Percentiles rank a stretch among this genome's conserved stretches.
phyloP scores from a whole-genome alignment of 2,888 invertebrate genomes.

The Drosophila eohydei region DNA sequence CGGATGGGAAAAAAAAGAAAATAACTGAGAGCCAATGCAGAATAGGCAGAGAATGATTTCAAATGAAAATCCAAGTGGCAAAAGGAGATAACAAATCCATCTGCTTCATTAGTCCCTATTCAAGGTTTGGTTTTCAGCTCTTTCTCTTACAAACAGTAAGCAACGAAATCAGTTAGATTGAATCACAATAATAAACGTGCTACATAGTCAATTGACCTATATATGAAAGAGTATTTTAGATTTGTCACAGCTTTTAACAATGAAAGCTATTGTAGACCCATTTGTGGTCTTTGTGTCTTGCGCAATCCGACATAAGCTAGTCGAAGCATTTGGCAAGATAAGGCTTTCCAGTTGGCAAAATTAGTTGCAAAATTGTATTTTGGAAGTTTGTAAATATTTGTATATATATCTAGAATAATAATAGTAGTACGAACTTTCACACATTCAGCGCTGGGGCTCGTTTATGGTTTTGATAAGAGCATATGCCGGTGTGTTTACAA shows the following conservation, averaged over 20 bases:
- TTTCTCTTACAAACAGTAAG: no score
- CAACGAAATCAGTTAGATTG: no score
- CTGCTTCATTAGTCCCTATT: no score
- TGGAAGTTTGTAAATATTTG: constrained; percentile 16
- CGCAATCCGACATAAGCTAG: constrained; percentile 23
- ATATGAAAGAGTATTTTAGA: neutral
- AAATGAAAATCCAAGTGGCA: no score
- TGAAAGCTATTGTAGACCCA: neutral
- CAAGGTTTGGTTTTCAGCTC: no score
- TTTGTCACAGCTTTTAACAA: neutral
- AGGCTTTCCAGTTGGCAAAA: constrained; percentile 4
- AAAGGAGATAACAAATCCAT: no score
- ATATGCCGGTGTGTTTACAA: constrained; percentile 68
- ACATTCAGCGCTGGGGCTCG: constrained; percentile 4
- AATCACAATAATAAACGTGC: neutral
- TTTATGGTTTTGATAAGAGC: constrained; percentile 54
- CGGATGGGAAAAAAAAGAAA: no score
- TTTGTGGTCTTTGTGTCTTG: constrained; percentile 7
- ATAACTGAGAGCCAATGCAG: no score
- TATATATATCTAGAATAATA: constrained; percentile 13
- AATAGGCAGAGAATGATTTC: no score
- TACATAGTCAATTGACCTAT: no score
- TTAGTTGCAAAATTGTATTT: constrained; percentile 26
- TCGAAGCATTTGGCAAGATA: constrained; percentile 7
- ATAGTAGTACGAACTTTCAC: constrained; percentile 30